A percentile compares a stretch with the other conserved stretches of the same genome.
These are phyloP conservation scores for Pogonognathellus flavescens DNA, from an alignment of 1,140 invertebrate species.

Conservation along the genomic window DNA sequence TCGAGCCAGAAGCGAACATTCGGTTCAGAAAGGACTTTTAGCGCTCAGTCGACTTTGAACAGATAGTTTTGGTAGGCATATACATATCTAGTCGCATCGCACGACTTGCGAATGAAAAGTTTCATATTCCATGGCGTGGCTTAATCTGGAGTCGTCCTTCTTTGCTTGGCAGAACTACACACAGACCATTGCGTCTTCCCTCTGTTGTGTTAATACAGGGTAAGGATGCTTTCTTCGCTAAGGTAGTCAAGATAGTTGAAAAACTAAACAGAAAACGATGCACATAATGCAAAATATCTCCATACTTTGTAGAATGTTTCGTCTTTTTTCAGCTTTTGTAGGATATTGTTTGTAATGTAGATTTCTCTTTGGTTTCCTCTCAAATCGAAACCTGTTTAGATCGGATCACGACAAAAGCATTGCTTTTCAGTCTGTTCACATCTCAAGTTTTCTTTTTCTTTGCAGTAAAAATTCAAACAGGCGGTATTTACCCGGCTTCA, in stretches of 20 bases:
- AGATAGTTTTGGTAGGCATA: conserved; percentile 4
- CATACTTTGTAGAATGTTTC: too few relatives aligned
- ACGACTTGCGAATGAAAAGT: conserved; percentile 24
- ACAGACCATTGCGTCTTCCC: neutral
- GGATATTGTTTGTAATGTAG: conserved; percentile 20
- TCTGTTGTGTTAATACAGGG: neutral
- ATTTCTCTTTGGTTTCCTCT: conserved; percentile 35
- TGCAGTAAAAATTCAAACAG: too few relatives aligned
- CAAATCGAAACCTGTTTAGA: neutral
- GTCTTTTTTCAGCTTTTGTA: neutral
- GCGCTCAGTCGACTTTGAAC: neutral
- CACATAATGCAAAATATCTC: too few relatives aligned
- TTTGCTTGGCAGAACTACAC: neutral
- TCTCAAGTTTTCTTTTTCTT: too few relatives aligned
- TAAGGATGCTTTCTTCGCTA: too few relatives aligned
- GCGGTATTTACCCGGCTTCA: too few relatives aligned
- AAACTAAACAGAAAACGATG: too few relatives aligned
- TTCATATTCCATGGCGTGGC: neutral
- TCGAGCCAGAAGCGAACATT: conserved; percentile 2
- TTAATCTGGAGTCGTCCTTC: neutral
- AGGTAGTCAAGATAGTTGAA: too few relatives aligned
- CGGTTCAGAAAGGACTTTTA: conserved; percentile 5
- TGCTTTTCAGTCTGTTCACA: too few relatives aligned
- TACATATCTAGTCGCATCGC: neutral
- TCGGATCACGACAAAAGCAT: too few relatives aligned